Evolutionary conservation across 2,888 invertebrate genomes (phyloP).

Genomic region (Mythimna ferrago): DNA sequence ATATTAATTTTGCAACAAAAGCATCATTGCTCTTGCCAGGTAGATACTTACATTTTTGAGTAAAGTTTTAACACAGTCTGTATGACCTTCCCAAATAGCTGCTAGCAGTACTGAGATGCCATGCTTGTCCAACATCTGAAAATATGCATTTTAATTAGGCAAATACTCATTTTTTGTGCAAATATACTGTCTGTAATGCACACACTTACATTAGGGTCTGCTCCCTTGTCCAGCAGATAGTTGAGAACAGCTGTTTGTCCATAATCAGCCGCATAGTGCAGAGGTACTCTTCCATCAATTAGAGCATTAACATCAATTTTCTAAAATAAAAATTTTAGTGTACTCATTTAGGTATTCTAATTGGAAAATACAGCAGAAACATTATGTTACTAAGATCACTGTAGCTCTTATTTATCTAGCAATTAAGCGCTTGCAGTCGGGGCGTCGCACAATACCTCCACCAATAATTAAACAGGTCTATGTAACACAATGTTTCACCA

Average conservation of each 20-base stretch:
- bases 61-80: slow-evolving; percentile 96
- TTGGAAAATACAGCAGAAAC: background rate
- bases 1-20: slow-evolving; percentile 29
- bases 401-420: background rate
- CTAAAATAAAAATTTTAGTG: slow-evolving; percentile 80
- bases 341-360: background rate
- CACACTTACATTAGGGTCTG: slow-evolving; percentile 95
- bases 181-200: background rate
- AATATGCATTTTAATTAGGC: slow-evolving; percentile 41
- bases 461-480: slow-evolving; percentile 8
- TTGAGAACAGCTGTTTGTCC: slow-evolving; percentile 97
- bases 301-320: slow-evolving; percentile 96
- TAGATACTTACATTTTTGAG: slow-evolving; percentile 94
- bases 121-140: slow-evolving; percentile 97
- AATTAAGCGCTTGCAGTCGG: slow-evolving; percentile 9
- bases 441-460: slow-evolving; percentile 3
- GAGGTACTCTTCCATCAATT: slow-evolving; percentile 96
- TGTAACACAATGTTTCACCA: slow-evolving; percentile 15
- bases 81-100: slow-evolving; percentile 99
- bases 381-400: background rate
- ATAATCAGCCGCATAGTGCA: slow-evolving; percentile 99
- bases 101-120: slow-evolving; percentile 98
- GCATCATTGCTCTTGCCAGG: background rate
- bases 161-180: background rate
- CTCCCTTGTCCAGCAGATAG: slow-evolving; percentile 97